Percentiles rank a stretch among this genome's conserved stretches.
Conservation (phyloP, 2,113 vertebrate species). For the Myxocyprinus asiaticus region DNA sequence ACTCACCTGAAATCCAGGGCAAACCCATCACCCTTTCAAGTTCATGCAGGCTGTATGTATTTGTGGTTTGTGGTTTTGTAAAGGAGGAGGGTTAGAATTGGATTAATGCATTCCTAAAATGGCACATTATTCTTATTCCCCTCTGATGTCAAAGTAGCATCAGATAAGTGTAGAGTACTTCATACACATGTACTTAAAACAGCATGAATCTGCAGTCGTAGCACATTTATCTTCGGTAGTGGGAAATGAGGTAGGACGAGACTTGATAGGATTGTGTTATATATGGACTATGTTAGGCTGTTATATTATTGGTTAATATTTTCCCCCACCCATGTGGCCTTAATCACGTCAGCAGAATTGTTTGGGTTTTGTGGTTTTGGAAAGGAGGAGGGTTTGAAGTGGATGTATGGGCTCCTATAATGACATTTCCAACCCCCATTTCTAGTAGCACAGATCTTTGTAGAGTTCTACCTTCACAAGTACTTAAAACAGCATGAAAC, state of each 20-base stretch:
- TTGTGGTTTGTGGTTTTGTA: not conserved
- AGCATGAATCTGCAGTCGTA: not conserved
- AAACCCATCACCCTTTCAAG: not conserved
- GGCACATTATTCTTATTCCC: not conserved
- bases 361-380: conserved; percentile 36
- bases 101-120: conserved; percentile 11
- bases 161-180: not conserved
- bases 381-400: not conserved
- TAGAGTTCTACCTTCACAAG: no score
- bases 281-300: no score
- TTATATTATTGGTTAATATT: no score
- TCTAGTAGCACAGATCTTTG: not conserved
- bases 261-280: no score
- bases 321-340: no score
- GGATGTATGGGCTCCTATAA: conserved; percentile 11
- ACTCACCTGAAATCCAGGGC: conserved; percentile 14
- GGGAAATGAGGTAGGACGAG: no score
- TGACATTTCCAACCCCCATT: conserved; percentile 4
- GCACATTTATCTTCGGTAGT: no score
- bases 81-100: not conserved
- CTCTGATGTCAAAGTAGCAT: no score
- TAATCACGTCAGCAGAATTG: not conserved
- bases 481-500: no score
- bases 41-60: not conserved
- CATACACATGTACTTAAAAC: not conserved